Percentiles rank a stretch among this genome's conserved stretches.
These are phyloP conservation scores for Amblyraja radiata DNA, from an alignment of 2,797 vertebrate species.

Conservation along the genomic window DNA sequence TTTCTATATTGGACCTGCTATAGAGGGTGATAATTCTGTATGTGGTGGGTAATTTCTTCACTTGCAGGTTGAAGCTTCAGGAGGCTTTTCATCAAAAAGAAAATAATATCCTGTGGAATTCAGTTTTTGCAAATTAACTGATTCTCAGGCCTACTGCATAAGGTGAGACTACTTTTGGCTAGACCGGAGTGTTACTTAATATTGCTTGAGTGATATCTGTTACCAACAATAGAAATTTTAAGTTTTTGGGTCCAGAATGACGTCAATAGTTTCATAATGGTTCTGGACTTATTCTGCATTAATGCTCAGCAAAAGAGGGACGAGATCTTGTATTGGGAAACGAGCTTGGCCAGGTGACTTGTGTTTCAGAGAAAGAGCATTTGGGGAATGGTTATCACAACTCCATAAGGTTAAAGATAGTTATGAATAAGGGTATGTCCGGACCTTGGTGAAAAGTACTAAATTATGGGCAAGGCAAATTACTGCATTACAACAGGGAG, in stretches of 20 bases:
- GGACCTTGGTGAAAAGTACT: too few relatives aligned
- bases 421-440: too few relatives aligned
- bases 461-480: too few relatives aligned
- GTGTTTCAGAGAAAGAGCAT: too few relatives aligned
- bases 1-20: background rate
- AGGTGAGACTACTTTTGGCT: background rate
- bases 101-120: background rate
- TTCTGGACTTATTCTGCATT: background rate
- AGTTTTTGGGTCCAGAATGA: background rate
- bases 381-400: too few relatives aligned
- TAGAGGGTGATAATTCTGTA: background rate
- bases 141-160: background rate
- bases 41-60: background rate
- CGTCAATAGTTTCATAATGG: background rate
- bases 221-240: background rate
- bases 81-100: background rate
- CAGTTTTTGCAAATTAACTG: background rate
- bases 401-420: too few relatives aligned
- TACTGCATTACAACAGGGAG: too few relatives aligned
- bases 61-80: background rate
- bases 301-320: background rate
- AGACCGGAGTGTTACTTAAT: background rate
- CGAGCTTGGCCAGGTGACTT: too few relatives aligned
- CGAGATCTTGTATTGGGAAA: too few relatives aligned
- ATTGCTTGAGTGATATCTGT: background rate